phyloP scores from a whole-genome alignment of 1,140 invertebrate species.

The Panagrolaimus sp. region DNA sequence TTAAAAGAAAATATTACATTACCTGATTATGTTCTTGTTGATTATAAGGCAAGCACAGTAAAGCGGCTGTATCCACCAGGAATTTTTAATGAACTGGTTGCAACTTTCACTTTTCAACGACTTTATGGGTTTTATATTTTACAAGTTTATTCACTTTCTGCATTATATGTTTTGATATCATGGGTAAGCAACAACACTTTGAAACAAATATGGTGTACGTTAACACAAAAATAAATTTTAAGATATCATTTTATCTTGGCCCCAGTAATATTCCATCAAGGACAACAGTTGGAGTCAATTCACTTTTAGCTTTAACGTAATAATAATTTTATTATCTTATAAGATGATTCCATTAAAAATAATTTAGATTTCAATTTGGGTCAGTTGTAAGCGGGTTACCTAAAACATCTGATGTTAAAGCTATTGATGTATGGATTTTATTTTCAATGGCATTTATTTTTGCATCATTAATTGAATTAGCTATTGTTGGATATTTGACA shows the following conservation, averaged over 20 bases:
- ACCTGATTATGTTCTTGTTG: constrained; percentile 55
- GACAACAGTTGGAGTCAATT: constrained; percentile 57
- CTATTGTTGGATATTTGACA: constrained; percentile 53
- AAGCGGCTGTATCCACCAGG: constrained; percentile 52
- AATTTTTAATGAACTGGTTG: constrained; percentile 54
- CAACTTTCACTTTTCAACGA: constrained; percentile 57
- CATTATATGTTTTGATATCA: neutral
- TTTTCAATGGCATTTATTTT: constrained; percentile 49
- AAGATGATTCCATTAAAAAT: neutral
- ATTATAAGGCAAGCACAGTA: constrained; percentile 43
- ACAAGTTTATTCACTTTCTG: constrained; percentile 19
- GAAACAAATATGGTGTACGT: constrained; percentile 1
- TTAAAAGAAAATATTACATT: constrained; percentile 54
- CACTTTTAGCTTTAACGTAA: constrained; percentile 42
- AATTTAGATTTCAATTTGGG: constrained; percentile 53
- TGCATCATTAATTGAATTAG: constrained; percentile 41
- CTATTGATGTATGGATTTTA: constrained; percentile 49
- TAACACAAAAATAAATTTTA: constrained; percentile 43
- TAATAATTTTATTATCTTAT: neutral
- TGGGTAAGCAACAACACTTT: neutral
- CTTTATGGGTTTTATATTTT: constrained; percentile 35
- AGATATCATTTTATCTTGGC: constrained; percentile 57
- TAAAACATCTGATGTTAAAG: constrained; percentile 58
- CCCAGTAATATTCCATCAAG: constrained; percentile 53
- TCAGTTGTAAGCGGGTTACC: constrained; percentile 55